Base-by-base conservation (phyloP, 2,888 invertebrate genomes). In the Phalera bucephala region DNA sequence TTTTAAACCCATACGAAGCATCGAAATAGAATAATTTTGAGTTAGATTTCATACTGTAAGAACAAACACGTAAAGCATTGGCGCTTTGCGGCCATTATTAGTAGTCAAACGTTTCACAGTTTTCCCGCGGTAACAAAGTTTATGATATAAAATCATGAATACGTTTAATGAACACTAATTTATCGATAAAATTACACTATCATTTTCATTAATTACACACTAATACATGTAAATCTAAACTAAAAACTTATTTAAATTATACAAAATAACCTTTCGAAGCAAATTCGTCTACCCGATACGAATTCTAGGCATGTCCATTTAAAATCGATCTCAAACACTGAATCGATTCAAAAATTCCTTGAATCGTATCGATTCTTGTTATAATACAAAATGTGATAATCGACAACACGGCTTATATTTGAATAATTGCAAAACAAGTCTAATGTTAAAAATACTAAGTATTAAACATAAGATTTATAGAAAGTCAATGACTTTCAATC, bases 71-170 rank as follows among this genome's bases (percentile, higher is more conserved):
- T 77, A 77, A 74, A 76, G 86, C 82, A 87, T 87, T 87, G 85
- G 85, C 85, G 87, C 85, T 87, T 77, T 86, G 89, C 89, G 89
- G 89, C 89, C 89, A 89, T 89, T 88, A 87, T 50, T n/a, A 74
- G 75, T 72, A 81, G 79, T 84, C 82, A 81, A 84, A 85, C 82
- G 84, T 84, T 69, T 77, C 80, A 75, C 78, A 76, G 75, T 82
- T 88, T 88, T 88, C 88, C 88, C 88, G 88, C 88, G 88, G 83
- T 83, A 78, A 81, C 65, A 58, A 62, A 49, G 47, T 64, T 41
- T 50, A 54, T 45, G 40, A 36, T 44, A n/a, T 43, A 36, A 56
- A 47, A 57, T 36, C 36, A 38, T 52, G 36, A 23, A 11, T 23
- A 10, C 9, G 48, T 45, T 48, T 40, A 21, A 29, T 37, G 42